Evolutionary conservation across 1,140 invertebrate species (phyloP), one percentile per base, ranked within the genome.

Genomic region (Trialeurodes vaporariorum): DNA sequence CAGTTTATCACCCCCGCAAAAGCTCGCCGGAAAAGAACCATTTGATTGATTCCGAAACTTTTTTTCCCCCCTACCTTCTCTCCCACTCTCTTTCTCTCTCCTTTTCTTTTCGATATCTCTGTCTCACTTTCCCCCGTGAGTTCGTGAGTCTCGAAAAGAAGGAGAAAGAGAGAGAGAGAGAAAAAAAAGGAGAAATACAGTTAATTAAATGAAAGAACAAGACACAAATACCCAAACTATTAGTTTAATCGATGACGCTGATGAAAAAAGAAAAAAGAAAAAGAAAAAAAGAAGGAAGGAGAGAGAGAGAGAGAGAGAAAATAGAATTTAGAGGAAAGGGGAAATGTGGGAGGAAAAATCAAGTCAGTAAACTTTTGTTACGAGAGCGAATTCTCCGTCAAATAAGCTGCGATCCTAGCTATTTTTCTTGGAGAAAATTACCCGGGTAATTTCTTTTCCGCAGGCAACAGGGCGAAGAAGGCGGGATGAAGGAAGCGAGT

Each of bases 181-280:
- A n/a, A n/a, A n/a, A n/a, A 5, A 17, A 49, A 49, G 34, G 17
- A 17, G 34, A 17, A 49, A 49, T 49, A 49, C 5, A 49, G 34
- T 49, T 49, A 49, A 49, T 49, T 49, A 49, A 49, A 49, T 49
- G 34, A 49, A 49, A 49, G 34, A 49, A 49, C 34, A 49, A 49
- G 34, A 49, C 34, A 49, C 34, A 49, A 49, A 49, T 49, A 49
- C 34, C 34, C 17, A 17, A 49, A 49, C 34, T 49, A 49, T 49
- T 49, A 49, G 34, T 49, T 49, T 49, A 49, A 49, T 49, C 34
- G 34, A n/a, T n/a, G n/a, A 49, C 34, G 17, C 34, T 49, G 34
- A 49, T 49, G 34, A 49, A 49, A 49, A 9, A 17, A 5, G 34
- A 49, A 17, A 49, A 17, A 49, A 49, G 17, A 49, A 49, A 49